phyloP scores from a whole-genome alignment of 2,113 vertebrate genomes.

The Sebastes fasciatus region DNA sequence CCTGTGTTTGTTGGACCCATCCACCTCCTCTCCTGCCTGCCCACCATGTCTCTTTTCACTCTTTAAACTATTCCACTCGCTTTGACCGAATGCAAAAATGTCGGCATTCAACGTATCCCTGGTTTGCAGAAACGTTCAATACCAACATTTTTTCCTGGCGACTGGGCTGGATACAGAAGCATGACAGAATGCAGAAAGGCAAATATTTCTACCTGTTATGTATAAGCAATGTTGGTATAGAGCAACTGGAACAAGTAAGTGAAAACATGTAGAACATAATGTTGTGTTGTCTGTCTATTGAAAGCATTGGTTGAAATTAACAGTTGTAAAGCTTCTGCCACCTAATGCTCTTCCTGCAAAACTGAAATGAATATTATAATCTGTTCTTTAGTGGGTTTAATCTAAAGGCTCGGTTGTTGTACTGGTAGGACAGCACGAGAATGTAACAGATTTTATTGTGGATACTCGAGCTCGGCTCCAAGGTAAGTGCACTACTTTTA shows the following conservation, averaged over 20 bases:
- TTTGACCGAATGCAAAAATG: too few species aligned
- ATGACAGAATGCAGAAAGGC: too few species aligned
- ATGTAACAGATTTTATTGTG: background rate
- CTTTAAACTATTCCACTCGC: too few species aligned
- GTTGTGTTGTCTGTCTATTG: too few species aligned
- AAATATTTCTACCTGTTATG: background rate
- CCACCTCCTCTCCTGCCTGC: too few species aligned
- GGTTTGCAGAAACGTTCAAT: too few species aligned
- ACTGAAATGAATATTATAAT: background rate
- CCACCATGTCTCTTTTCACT: too few species aligned
- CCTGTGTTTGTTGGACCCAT: too few species aligned
- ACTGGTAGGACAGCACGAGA: background rate
- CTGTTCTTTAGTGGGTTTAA: background rate
- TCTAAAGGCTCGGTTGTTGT: background rate
- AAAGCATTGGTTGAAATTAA: background rate
- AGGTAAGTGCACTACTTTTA: conserved; percentile 1
- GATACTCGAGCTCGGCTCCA: background rate
- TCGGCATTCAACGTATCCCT: too few species aligned
- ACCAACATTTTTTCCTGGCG: too few species aligned
- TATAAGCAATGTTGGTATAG: background rate
- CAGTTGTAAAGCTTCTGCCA: background rate
- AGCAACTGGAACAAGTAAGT: background rate
- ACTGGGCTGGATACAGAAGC: too few species aligned
- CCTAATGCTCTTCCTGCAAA: background rate
- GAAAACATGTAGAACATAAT: too few species aligned